Percentiles rank a stretch among this genome's conserved stretches.
These are phyloP conservation scores for Protaetia brevitarsis DNA, from an alignment of 1,140 invertebrate genomes.

Conservation along the genomic window DNA sequence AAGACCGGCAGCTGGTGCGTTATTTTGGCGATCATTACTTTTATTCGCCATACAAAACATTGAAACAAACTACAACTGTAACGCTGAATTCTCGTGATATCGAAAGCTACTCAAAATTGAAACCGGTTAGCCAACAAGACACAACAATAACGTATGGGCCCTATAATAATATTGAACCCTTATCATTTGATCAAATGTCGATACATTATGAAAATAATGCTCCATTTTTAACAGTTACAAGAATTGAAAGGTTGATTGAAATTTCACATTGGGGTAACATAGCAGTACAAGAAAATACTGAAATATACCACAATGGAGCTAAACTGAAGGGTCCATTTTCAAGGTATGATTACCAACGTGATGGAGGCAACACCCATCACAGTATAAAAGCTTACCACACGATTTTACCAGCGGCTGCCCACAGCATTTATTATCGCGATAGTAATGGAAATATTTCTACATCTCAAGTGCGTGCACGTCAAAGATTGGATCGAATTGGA, in stretches of 20 bases:
- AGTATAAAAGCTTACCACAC: constrained; percentile 93
- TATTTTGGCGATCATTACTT: constrained; percentile 82
- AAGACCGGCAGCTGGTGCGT: constrained; percentile 89
- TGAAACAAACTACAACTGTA: constrained; percentile 72
- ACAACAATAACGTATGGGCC: constrained; percentile 83
- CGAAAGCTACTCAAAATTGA: constrained; percentile 83
- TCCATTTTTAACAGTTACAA: constrained; percentile 88
- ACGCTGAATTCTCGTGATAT: constrained; percentile 55
- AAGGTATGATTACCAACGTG: constrained; percentile 91
- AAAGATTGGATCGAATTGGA: constrained; percentile 94
- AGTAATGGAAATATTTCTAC: constrained; percentile 99
- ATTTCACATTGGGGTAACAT: constrained; percentile 99
- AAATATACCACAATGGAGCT: constrained; percentile 90
- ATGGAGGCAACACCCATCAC: constrained; percentile 76
- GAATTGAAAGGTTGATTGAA: constrained; percentile 84
- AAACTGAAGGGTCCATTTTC: constrained; percentile 93
- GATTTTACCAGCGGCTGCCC: constrained; percentile 77
- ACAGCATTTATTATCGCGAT: constrained; percentile 59
- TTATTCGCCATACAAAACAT: constrained; percentile 77
- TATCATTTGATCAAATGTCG: constrained; percentile 58
- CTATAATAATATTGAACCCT: constrained; percentile 67
- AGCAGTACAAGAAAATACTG: constrained; percentile 92
- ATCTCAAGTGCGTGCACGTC: constrained; percentile 80
- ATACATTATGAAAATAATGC: constrained; percentile 97
- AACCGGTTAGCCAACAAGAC: constrained; percentile 77